These are phyloP conservation scores for Glaucopsyche alexis DNA, from an alignment of 2,888 invertebrate genomes.

Conservation along the genomic window DNA sequence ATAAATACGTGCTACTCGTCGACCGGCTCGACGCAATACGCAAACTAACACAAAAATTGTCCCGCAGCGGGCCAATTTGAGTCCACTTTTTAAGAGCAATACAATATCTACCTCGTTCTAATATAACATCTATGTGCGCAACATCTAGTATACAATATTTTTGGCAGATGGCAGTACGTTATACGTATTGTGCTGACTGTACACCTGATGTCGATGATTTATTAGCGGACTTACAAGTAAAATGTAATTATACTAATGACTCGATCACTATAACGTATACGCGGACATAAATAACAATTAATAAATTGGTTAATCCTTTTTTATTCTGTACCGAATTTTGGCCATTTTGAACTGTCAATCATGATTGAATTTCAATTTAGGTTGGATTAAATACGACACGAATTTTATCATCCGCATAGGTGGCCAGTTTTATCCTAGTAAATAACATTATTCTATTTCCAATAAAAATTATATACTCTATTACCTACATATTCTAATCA, in stretches of 20 bases:
- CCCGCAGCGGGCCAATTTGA: too few relatives aligned
- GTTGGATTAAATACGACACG: not conserved
- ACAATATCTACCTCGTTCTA: too few relatives aligned
- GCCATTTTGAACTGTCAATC: not conserved
- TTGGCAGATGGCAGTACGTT: too few relatives aligned
- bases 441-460: not conserved
- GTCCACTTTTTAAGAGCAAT: too few relatives aligned
- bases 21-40: too few relatives aligned
- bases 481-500: too few relatives aligned
- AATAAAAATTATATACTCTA: not conserved
- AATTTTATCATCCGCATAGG: not conserved
- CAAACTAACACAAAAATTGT: too few relatives aligned
- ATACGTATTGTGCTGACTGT: slow-evolving; percentile 5
- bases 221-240: slow-evolving; percentile 41
- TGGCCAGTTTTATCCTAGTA: not conserved
- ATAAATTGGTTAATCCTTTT: slow-evolving; percentile 12
- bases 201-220: slow-evolving; percentile 41
- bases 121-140: too few relatives aligned
- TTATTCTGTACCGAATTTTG: not conserved
- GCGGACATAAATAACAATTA: not conserved
- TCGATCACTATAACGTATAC: slow-evolving; percentile 16
- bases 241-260: slow-evolving; percentile 37
- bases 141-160: too few relatives aligned
- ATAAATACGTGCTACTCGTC: too few relatives aligned
- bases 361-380: slow-evolving; percentile 9